phyloP scores from a whole-genome alignment of 1,140 invertebrate species.

The Diabrotica undecimpunctata region DNA sequence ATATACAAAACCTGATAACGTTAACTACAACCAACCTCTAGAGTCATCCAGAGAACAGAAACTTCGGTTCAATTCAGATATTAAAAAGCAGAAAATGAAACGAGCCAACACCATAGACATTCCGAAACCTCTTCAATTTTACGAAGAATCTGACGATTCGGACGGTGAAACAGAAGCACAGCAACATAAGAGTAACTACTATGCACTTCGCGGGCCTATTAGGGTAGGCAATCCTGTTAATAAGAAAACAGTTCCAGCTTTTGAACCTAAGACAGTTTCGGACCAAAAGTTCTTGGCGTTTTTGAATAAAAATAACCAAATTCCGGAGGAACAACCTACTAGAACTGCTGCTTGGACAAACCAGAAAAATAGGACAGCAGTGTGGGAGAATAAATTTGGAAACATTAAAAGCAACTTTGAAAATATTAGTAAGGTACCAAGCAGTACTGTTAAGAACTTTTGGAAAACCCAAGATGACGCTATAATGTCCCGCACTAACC shows the following conservation, averaged over 20 bases:
- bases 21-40: neutral
- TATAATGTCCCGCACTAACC: constrained; percentile 26
- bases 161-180: constrained; percentile 43
- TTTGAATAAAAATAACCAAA: constrained; percentile 66
- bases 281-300: constrained; percentile 81
- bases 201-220: constrained; percentile 56
- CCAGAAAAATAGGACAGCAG: constrained; percentile 40
- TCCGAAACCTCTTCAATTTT: constrained; percentile 63
- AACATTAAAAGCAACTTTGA: constrained; percentile 85
- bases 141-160: constrained; percentile 50
- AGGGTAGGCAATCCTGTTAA: constrained; percentile 52
- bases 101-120: constrained; percentile 85
- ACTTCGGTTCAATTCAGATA: constrained; percentile 55
- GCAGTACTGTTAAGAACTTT: constrained; percentile 52
- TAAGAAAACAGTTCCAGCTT: constrained; percentile 56
- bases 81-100: constrained; percentile 75
- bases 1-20: constrained; percentile 21
- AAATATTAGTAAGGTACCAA: constrained; percentile 32
- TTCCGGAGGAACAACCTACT: constrained; percentile 41
- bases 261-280: constrained; percentile 78
- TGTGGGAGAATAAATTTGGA: constrained; percentile 64
- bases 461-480: constrained; percentile 56
- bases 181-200: constrained; percentile 45
- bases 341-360: constrained; percentile 39
- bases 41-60: constrained; percentile 24